Conservation (phyloP, 2,113 vertebrate genomes). For the Phoenicopterus ruber region DNA sequence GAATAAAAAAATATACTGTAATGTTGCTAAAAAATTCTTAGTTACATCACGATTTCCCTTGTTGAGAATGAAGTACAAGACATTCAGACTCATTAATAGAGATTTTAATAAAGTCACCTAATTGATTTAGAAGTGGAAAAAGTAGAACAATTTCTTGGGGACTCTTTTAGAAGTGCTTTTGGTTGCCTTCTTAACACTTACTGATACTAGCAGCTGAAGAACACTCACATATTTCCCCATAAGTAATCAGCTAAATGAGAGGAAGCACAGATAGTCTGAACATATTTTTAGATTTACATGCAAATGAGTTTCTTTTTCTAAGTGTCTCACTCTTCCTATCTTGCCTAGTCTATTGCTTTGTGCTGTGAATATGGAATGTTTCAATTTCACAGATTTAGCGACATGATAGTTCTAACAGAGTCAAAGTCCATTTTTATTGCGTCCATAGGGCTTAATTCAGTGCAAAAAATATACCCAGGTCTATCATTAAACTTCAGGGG, state of each 20-base stretch:
- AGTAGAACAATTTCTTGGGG: not conserved
- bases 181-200: not conserved
- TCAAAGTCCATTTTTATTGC: not conserved
- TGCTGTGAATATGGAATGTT: not conserved
- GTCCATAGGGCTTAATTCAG: not conserved
- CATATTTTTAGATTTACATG: not conserved
- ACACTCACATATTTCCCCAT: not conserved
- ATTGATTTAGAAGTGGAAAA: not conserved
- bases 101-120: not conserved
- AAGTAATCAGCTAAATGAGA: constrained; percentile 24
- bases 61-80: not conserved
- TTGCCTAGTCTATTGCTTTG: not conserved
- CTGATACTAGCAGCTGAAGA: not conserved
- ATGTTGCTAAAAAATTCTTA: not conserved
- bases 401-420: not conserved
- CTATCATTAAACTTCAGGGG: not conserved
- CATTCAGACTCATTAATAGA: not conserved
- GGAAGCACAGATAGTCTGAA: not conserved
- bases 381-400: not conserved
- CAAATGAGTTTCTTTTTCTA: not conserved
- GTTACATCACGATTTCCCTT: not conserved
- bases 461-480: not conserved
- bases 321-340: not conserved
- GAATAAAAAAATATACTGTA: no score
- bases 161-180: not conserved